A percentile compares a stretch with the other conserved stretches of the same genome.
Conservation (phyloP, 2,797 vertebrate species). For the Silurus lanzhouensis region DNA sequence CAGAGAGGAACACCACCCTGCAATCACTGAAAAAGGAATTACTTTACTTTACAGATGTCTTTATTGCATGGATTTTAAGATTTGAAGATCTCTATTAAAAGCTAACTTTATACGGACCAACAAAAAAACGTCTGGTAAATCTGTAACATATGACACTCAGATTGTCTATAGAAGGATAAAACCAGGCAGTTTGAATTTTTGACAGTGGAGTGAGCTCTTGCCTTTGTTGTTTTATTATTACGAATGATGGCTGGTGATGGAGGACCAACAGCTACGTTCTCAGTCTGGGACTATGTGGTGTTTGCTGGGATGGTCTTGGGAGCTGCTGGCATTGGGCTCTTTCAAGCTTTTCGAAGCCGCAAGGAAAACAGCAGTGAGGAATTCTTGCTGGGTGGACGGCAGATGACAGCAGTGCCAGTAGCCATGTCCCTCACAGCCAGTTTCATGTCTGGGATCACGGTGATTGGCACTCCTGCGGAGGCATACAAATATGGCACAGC, state of each 20-base stretch:
- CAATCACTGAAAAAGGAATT: constrained; percentile 4
- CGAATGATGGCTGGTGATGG: constrained; percentile 70
- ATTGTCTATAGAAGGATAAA: neutral
- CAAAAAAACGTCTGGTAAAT: constrained; percentile 7
- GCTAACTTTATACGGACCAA: neutral
- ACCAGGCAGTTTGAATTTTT: neutral
- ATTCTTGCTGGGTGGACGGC: constrained; percentile 78
- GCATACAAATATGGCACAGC: constrained; percentile 72
- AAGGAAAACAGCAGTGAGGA: constrained; percentile 71
- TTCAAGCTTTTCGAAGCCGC: constrained; percentile 73
- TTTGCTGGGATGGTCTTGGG: constrained; percentile 71
- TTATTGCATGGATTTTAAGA: constrained; percentile 4
- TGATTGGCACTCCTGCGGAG: constrained; percentile 81
- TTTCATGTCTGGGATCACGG: constrained; percentile 84
- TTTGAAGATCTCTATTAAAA: constrained; percentile 4
- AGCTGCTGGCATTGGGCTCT: constrained; percentile 74
- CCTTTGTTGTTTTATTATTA: neutral
- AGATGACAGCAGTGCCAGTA: constrained; percentile 80
- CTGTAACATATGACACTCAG: constrained; percentile 20
- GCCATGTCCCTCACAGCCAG: constrained; percentile 83
- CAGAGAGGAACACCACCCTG: neutral
- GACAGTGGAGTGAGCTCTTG: neutral
- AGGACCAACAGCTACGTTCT: constrained; percentile 72
- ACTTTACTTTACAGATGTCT: neutral
- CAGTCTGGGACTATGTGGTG: constrained; percentile 83